These are phyloP conservation scores for Bujurquina vittata DNA, from an alignment of 2,113 vertebrate species.

Conservation along the genomic window DNA sequence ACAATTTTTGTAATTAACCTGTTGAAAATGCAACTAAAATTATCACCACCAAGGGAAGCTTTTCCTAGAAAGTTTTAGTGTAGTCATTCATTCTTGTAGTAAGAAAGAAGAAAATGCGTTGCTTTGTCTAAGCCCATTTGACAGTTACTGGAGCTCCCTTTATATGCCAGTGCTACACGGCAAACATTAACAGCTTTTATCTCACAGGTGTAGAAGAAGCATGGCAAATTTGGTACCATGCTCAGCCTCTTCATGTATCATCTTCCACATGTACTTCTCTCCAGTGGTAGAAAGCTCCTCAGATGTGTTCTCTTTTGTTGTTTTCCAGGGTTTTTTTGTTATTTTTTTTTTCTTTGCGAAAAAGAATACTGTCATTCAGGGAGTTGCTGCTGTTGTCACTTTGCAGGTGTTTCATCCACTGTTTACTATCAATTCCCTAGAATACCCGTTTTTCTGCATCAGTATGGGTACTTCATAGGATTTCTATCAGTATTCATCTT, in stretches of 20 bases:
- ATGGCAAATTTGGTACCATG: neutral
- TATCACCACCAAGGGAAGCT: neutral
- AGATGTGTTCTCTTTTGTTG: neutral
- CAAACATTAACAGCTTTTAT: neutral
- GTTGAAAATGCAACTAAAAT: neutral
- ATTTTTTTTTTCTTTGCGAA: neutral
- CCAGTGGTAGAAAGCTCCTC: no score
- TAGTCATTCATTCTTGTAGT: neutral
- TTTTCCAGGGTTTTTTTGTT: neutral
- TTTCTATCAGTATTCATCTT: neutral
- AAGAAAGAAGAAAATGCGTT: neutral
- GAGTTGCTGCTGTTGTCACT: neutral
- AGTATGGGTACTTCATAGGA: neutral
- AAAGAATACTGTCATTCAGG: neutral
- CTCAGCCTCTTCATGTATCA: neutral
- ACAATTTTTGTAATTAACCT: neutral
- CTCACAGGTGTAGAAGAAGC: neutral
- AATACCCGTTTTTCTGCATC: neutral
- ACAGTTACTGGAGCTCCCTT: neutral
- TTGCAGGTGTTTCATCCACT: neutral
- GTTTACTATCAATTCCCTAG: neutral
- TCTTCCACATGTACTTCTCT: neutral
- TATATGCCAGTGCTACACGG: neutral
- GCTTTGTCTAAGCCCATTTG: neutral
- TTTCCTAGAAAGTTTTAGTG: neutral